Conservation (phyloP, 2,113 vertebrate genomes). For the Paralichthys olivaceus region DNA sequence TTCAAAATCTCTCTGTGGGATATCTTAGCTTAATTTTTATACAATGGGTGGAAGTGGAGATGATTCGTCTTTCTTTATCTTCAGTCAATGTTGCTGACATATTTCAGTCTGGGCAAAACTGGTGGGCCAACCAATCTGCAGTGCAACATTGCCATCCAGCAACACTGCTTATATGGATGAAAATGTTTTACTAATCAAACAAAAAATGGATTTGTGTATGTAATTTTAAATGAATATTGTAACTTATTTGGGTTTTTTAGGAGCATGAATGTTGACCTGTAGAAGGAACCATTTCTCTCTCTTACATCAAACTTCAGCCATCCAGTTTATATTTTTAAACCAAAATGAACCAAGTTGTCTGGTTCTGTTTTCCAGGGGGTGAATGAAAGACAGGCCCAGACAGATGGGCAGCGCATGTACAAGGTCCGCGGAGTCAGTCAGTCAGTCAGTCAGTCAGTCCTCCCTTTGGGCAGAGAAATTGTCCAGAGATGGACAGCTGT, state of each 20-base stretch:
- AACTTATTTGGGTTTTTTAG: neutral
- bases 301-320: neutral
- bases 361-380: conserved; percentile 52
- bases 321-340: conserved; percentile 12
- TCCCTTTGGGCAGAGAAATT: conserved; percentile 78
- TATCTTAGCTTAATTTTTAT: too few species aligned
- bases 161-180: too few species aligned
- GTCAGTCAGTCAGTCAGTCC: conserved; percentile 61
- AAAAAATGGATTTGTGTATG: too few species aligned
- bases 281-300: neutral
- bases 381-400: conserved; percentile 65
- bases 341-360: conserved; percentile 26
- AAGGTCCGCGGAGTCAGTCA: conserved; percentile 60
- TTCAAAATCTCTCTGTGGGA: too few species aligned
- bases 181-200: too few species aligned
- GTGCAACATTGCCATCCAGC: too few species aligned
- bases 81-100: too few species aligned
- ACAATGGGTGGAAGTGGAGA: too few species aligned
- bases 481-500: conserved; percentile 81
- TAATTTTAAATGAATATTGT: too few species aligned
- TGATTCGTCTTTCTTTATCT: too few species aligned
- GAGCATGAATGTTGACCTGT: neutral
- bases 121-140: too few species aligned
- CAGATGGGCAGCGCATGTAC: conserved; percentile 74
- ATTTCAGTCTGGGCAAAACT: too few species aligned